phyloP scores from a whole-genome alignment of 1,140 invertebrate species.

The Zaprionus tsacasi region DNA sequence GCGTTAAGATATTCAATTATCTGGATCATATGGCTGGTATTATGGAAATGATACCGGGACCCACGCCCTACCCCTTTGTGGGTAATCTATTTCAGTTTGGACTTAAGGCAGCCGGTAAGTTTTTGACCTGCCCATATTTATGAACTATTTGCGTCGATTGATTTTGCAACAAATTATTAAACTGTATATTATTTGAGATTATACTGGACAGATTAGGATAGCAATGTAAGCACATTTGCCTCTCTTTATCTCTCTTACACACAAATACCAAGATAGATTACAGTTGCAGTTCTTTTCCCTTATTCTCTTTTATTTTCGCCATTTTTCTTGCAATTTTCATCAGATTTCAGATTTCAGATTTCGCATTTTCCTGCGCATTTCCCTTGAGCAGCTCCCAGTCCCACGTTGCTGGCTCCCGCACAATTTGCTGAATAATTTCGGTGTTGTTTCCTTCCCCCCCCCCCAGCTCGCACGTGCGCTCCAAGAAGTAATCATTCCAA shows the following conservation, averaged over 20 bases:
- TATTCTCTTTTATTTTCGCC: slow-evolving; percentile 25
- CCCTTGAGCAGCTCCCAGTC: slow-evolving; percentile 18
- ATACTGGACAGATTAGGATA: slow-evolving; percentile 12
- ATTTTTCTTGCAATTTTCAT: slow-evolving; percentile 54
- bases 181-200: slow-evolving; percentile 31
- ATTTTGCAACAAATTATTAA: no score
- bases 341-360: slow-evolving; percentile 32
- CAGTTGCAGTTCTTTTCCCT: slow-evolving; percentile 2
- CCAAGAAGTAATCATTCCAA: slow-evolving; percentile 69
- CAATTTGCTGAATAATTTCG: slow-evolving; percentile 66
- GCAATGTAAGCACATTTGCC: slow-evolving; percentile 8
- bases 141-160: slow-evolving; percentile 51
- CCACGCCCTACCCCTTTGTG: slow-evolving; percentile 78
- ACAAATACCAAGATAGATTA: slow-evolving; percentile 26
- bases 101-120: slow-evolving; percentile 77
- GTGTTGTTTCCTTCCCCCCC: slow-evolving; percentile 24
- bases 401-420: slow-evolving; percentile 21
- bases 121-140: slow-evolving; percentile 61
- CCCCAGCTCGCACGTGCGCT: slow-evolving; percentile 1
- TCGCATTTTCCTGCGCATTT: slow-evolving; percentile 29
- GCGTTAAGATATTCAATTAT: slow-evolving; percentile 74
- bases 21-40: slow-evolving; percentile 78
- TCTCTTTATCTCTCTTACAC: not conserved
- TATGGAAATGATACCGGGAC: slow-evolving; percentile 82
- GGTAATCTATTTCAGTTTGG: slow-evolving; percentile 81